Conservation (phyloP, 1,140 invertebrate species). For the Drosophila bipectinata region DNA sequence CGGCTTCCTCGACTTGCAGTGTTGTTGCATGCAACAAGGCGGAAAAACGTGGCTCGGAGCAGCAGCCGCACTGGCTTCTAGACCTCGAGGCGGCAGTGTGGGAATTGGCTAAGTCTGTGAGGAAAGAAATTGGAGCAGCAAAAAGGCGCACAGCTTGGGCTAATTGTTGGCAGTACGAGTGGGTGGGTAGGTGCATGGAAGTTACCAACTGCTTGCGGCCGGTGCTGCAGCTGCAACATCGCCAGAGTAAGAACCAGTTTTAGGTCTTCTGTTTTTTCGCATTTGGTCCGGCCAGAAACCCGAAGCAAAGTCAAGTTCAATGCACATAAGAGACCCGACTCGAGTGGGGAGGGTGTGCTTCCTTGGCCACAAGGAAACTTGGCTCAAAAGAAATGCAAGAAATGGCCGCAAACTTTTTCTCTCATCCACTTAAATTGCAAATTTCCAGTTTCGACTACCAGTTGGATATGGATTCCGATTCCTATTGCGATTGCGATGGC, state of each 20-base stretch:
- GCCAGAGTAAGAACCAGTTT: constrained; percentile 44
- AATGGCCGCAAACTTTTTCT: constrained; percentile 66
- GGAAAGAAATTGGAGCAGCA: constrained; percentile 31
- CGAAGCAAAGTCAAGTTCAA: constrained; percentile 74
- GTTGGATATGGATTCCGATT: constrained; percentile 42
- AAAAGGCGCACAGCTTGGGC: constrained; percentile 59
- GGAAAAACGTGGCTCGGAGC: constrained; percentile 57
- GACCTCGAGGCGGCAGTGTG: constrained; percentile 1
- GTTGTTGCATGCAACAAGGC: constrained; percentile 64
- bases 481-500: constrained; percentile 17
- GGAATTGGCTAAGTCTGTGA: constrained; percentile 4
- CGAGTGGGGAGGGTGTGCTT: background rate
- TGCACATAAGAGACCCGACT: constrained; percentile 58
- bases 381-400: constrained; percentile 62
- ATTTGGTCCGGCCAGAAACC: constrained; percentile 1
- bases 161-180: constrained; percentile 45
- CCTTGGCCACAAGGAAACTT: constrained; percentile 50
- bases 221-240: constrained; percentile 22
- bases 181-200: background rate
- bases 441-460: constrained; percentile 72
- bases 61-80: background rate
- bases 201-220: constrained; percentile 30
- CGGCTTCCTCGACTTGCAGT: constrained; percentile 42
- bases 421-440: constrained; percentile 74
- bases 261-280: constrained; percentile 16